Evolutionary conservation across 2,888 invertebrate species (phyloP), one percentile per base, ranked within the genome.

Genomic region (Parascotia fuliginaria): DNA sequence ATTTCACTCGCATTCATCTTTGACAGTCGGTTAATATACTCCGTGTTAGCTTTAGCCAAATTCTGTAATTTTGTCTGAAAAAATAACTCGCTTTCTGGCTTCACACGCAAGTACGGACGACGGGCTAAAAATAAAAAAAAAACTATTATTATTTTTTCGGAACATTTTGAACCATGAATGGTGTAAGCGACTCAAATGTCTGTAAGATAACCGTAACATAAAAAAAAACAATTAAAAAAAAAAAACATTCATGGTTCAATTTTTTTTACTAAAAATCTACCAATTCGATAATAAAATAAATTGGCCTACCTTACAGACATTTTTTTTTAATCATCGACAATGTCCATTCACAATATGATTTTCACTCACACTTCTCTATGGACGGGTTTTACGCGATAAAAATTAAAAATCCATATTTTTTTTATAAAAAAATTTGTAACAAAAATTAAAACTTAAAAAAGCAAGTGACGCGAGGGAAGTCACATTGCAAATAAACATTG

Each of bases 231-330:
- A 24, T 14, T n/a, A 9, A 41, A 63, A 64, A 76, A 83, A 9
- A 41, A 63, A 64, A 76, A 83, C 89, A 90, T 89, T 89, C 91
- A 90, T 90, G 91, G 90, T 89, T 83, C 89, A 83, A 71, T 69
- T 24, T 24, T 22, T 14, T 36, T 12, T 12, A 19, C 11, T 7
- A 16, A 36, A 29, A 36, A 37, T 33, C 55, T 64, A 68, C 57
- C 60, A 46, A 70, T 60, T 66, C 48, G 48, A 55, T 60, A 79
- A 72, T 65, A 80, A 80, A 73, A 71, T 60, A 76, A 90, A 79
- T 75, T 72, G 89, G 90, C 92, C 91, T 92, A 92, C 92, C 92
- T 92, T 91, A 92, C 91, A 92, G 91, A 92, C 91, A 90, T 87
- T 87, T 85, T 79, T 44, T 77, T 63, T 28, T 12, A 34, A 63